phyloP scores from a whole-genome alignment of 2,888 invertebrate species.

The Lydus trimaculatus region DNA sequence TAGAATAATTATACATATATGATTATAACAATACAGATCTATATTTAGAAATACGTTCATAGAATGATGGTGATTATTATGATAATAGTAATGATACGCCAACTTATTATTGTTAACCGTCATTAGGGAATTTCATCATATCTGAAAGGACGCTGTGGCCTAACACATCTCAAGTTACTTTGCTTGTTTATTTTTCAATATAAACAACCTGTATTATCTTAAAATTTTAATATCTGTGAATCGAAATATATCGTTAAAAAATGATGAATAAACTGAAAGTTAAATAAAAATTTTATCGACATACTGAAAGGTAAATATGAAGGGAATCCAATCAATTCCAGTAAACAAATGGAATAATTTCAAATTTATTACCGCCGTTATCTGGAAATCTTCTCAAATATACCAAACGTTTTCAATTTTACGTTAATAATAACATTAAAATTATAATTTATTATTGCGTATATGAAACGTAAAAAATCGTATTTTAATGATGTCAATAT shows the following conservation, averaged over 20 bases:
- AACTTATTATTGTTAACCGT: no score
- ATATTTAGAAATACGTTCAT: not conserved
- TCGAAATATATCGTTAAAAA: not conserved
- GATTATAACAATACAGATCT: not conserved
- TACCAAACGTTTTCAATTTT: not conserved
- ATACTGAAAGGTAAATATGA: not conserved
- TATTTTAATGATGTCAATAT: slow-evolving; percentile 1
- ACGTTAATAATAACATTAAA: not conserved
- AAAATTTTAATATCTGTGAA: not conserved
- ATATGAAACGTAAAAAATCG: not conserved
- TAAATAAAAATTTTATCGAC: not conserved
- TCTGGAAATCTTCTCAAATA: not conserved
- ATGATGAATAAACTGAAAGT: not conserved
- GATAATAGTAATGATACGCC: not conserved
- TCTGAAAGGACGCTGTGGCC: no score
- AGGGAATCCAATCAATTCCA: not conserved
- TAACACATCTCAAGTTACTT: not conserved
- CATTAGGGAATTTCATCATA: no score
- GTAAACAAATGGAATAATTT: not conserved
- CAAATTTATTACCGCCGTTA: not conserved
- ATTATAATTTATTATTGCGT: not conserved
- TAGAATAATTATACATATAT: not conserved
- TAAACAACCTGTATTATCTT: not conserved
- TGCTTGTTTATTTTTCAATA: not conserved
- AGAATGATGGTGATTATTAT: not conserved